Evolutionary conservation across 2,888 invertebrate species (phyloP), one percentile per base, ranked within the genome.

Genomic region (Ormyrus rosae): DNA sequence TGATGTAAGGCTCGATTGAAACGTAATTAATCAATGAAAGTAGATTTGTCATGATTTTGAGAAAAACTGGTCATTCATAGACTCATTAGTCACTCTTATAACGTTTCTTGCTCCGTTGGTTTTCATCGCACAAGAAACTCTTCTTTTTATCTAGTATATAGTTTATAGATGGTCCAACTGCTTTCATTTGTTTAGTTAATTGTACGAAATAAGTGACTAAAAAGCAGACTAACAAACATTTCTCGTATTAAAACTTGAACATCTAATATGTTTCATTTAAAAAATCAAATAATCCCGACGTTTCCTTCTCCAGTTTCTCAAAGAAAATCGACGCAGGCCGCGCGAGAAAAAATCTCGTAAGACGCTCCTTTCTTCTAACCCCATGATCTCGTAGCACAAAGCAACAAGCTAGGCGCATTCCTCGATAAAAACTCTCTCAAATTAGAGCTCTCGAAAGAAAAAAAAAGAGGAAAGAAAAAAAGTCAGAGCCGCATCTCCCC

Each of bases 11-110:
- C 61, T 64, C 56, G 50, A 65, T 64, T 13, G 13, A 46, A 48
- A 55, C 7, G 45, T 50, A 71, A 78, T 71, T 58, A 78, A 78
- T 78, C 58, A 58, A 71, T 67, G 60, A 72, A 78, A 72, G 60
- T 69, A 53, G 65, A 60, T 67, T 60, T 60, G 67, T 67, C 72
- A 78, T 61, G 19, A 51, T 65, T 72, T 67, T 53, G 46, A 6
- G 55, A 71, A 72, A 72, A 64, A 58, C 19, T 48, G 56, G 48
- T 69, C 61, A 19, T 61, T 61, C 53, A 46, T 61, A 10, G 13
- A 77, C 9, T 56, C 50, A 63, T 64, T 56, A 70, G 67, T 75
- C 60, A 60, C n/a, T 34, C 34, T 9, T 7, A 55, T 48, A n/a
- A 10, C 48, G 50, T 58, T 51, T 51, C 11, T 60, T 50, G 50